Evolutionary conservation across 1,140 invertebrate genomes (phyloP).

Genomic region (Orius insidiosus): DNA sequence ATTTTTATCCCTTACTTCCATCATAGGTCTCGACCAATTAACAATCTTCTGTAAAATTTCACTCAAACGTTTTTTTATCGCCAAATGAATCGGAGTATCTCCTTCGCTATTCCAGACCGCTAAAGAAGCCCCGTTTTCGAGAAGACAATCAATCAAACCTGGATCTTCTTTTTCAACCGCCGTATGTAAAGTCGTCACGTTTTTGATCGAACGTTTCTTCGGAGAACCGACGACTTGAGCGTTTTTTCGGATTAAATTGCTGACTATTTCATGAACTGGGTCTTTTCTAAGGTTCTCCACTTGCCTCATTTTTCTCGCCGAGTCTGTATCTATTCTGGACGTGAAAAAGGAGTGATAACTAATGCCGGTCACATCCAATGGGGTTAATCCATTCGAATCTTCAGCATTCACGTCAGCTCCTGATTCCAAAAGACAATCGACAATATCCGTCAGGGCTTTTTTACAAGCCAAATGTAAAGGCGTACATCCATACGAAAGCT

Average conservation of each 20-base stretch:
- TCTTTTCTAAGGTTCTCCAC: no score
- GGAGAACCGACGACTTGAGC: no score
- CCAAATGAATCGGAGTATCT: constrained; percentile 40
- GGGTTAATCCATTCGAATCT: constrained; percentile 27
- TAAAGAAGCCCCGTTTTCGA: constrained; percentile 24
- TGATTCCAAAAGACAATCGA: constrained; percentile 46
- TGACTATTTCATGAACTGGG: no score
- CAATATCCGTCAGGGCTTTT: constrained; percentile 35
- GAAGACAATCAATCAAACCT: constrained; percentile 26
- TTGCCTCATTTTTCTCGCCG: no score
- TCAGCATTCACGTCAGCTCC: constrained; percentile 40
- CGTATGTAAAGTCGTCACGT: constrained; percentile 11
- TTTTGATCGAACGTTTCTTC: neutral
- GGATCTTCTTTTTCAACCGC: constrained; percentile 17
- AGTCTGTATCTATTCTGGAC: no score
- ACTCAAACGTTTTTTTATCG: constrained; percentile 28
- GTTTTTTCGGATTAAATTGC: no score
- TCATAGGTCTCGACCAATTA: constrained; percentile 23
- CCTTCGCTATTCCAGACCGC: constrained; percentile 34
- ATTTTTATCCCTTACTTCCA: constrained; percentile 35
- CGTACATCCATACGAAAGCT: constrained; percentile 24
- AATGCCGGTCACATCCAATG: constrained; percentile 27
- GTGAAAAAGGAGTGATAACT: no score
- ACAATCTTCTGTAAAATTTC: constrained; percentile 29
- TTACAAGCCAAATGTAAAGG: constrained; percentile 62